phyloP scores from a whole-genome alignment of 1,140 invertebrate species.

The Ctenoplectra terminalis region DNA sequence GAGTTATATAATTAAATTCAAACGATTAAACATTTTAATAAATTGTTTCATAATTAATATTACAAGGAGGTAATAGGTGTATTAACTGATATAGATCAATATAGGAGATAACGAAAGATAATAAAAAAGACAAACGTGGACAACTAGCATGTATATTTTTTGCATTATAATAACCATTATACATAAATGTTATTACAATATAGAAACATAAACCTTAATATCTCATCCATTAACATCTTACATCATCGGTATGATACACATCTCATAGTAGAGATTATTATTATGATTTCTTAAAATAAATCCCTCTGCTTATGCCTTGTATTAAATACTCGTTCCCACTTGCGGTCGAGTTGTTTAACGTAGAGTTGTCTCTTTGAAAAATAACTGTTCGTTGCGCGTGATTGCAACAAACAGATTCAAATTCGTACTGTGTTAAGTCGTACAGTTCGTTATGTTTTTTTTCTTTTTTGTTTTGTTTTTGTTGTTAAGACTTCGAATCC shows the following conservation, averaged over 20 bases:
- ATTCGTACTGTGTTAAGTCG: not conserved
- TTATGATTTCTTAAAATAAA: slow-evolving; percentile 52
- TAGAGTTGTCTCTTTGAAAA: slow-evolving; percentile 8
- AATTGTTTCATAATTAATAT: too few relatives aligned
- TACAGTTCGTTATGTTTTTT: not conserved
- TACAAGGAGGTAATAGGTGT: not conserved
- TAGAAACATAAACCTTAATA: slow-evolving; percentile 77
- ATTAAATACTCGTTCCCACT: not conserved
- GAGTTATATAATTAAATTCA: too few relatives aligned
- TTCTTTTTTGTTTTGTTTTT: too few relatives aligned
- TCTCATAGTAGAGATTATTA: slow-evolving; percentile 55
- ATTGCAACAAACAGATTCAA: not conserved
- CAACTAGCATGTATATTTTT: slow-evolving; percentile 76
- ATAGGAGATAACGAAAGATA: not conserved
- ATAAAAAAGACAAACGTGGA: slow-evolving; percentile 47
- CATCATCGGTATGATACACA: slow-evolving; percentile 65
- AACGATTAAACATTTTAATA: too few relatives aligned
- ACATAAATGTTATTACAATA: slow-evolving; percentile 79
- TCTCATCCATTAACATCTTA: slow-evolving; percentile 73
- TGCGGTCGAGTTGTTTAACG: not conserved
- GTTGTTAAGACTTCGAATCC: not conserved
- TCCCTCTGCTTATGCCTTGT: slow-evolving; percentile 27
- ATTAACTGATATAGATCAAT: not conserved
- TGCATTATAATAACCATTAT: slow-evolving; percentile 74
- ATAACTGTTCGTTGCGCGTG: slow-evolving; percentile 2